A percentile compares a stretch with the other conserved stretches of the same genome.
Conservation (phyloP, 2,113 vertebrate genomes). For the Pandion haliaetus region DNA sequence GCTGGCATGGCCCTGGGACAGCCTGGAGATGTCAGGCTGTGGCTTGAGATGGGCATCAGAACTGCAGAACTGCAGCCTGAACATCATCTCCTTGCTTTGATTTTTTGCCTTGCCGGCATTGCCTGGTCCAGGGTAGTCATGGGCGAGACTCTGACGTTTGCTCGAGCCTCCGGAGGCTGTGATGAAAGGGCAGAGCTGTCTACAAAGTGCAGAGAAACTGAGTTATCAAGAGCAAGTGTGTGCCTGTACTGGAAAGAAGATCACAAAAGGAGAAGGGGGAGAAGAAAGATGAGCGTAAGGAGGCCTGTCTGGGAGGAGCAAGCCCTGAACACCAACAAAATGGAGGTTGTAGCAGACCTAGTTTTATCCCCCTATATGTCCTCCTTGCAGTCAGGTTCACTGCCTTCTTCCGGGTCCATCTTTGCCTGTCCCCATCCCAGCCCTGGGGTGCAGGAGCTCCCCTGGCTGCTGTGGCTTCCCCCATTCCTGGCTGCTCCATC, state of each 20-base stretch:
- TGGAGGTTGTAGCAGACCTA: background rate
- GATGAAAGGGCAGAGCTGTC: background rate
- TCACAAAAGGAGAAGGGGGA: background rate
- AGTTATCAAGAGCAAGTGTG: background rate
- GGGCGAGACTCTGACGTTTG: background rate
- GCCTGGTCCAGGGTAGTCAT: background rate
- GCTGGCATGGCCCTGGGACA: background rate
- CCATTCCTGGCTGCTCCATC: background rate
- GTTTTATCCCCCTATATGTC: rapidly evolving
- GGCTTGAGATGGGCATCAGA: background rate
- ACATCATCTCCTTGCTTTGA: background rate
- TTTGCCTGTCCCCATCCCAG: background rate
- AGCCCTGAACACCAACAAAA: background rate
- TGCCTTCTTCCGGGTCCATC: background rate
- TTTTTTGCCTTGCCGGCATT: background rate
- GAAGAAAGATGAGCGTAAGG: background rate
- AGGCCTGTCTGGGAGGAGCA: background rate
- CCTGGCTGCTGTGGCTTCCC: background rate
- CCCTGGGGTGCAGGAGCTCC: rapidly evolving
- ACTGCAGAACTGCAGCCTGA: background rate
- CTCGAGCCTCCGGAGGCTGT: rapidly evolving
- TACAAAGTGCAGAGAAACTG: background rate
- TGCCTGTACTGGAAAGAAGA: background rate
- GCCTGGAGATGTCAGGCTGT: background rate
- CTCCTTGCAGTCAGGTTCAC: background rate